Evolutionary conservation across 2,888 invertebrate genomes (phyloP).

Genomic region (Drosophila merina): DNA sequence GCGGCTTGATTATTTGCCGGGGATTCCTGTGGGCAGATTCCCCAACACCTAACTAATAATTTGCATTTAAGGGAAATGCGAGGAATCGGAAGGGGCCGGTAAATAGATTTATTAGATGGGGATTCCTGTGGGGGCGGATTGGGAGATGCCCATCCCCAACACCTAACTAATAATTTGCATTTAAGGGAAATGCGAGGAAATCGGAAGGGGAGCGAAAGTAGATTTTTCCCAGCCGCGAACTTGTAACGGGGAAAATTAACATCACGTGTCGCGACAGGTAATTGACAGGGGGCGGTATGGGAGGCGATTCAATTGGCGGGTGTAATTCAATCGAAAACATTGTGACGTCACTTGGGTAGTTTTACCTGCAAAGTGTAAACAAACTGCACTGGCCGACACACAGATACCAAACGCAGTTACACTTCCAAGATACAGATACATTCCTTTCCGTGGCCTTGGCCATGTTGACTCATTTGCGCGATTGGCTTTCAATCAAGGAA

Average conservation of each 20-base stretch:
- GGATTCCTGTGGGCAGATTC: conserved; percentile 16
- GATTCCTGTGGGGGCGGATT: background rate
- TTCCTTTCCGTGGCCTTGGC: conserved; percentile 35
- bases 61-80: conserved; percentile 31
- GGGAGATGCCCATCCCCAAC: conserved; percentile 8
- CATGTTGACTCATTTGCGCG: conserved; percentile 31
- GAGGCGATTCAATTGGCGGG: conserved; percentile 14
- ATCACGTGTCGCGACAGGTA: conserved; percentile 60
- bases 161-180: conserved; percentile 32
- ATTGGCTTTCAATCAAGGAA: conserved; percentile 47
- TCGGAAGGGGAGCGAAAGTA: conserved; percentile 4
- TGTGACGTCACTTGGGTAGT: conserved; percentile 49
- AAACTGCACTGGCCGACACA: conserved; percentile 41
- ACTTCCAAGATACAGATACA: conserved; percentile 32
- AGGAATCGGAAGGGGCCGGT: conserved; percentile 2
- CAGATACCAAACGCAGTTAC: conserved; percentile 28
- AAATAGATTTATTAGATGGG: background rate
- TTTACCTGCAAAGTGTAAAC: conserved; percentile 51
- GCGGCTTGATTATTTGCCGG: conserved; percentile 4
- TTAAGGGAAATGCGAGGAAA: conserved; percentile 14
- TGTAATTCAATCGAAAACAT: conserved; percentile 31
- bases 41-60: conserved; percentile 16
- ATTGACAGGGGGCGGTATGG: conserved; percentile 39
- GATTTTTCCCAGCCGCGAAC: conserved; percentile 13
- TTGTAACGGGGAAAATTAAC: conserved; percentile 24